Percentiles rank a stretch among this genome's conserved stretches.
Evolutionary conservation across 2,113 vertebrate species (phyloP).

Genomic region (Chaenogobius annularis): DNA sequence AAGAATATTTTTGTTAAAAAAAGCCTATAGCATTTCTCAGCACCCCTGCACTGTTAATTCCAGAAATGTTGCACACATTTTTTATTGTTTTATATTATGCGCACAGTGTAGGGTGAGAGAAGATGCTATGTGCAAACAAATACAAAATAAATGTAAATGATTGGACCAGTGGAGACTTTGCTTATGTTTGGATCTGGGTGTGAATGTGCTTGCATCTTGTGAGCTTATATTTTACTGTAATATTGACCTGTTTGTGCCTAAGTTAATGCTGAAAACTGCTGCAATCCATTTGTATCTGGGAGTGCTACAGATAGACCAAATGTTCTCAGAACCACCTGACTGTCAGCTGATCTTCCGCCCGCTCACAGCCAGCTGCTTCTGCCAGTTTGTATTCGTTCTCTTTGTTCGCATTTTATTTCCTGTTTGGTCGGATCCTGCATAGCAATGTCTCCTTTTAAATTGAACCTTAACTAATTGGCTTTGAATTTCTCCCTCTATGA

Average conservation of each 20-base stretch:
- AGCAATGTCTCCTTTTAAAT: conserved; percentile 69
- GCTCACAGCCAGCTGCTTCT: conserved; percentile 39
- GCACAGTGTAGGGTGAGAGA: conserved; percentile 76
- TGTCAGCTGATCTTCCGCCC: conserved; percentile 72
- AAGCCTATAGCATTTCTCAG: conserved; percentile 68
- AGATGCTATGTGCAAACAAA: conserved; percentile 61
- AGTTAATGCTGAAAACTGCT: conserved; percentile 43
- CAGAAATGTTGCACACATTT: conserved; percentile 81
- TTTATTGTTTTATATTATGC: conserved; percentile 71
- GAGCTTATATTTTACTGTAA: conserved; percentile 28
- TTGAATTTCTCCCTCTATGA: conserved; percentile 65
- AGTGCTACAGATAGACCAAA: conserved; percentile 29
- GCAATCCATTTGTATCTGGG: conserved; percentile 13
- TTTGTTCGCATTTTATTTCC: conserved; percentile 17
- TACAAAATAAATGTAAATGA: conserved; percentile 31
- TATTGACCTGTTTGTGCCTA: conserved; percentile 55
- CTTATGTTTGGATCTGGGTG: conserved; percentile 50
- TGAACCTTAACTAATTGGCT: conserved; percentile 70
- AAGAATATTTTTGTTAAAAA: conserved; percentile 84
- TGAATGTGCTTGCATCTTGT: conserved; percentile 35
- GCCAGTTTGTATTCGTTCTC: conserved; percentile 15
- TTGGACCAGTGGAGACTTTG: conserved; percentile 61
- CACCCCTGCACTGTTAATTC: conserved; percentile 79
- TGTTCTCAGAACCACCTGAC: conserved; percentile 15
- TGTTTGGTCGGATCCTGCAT: conserved; percentile 44